phyloP scores from a whole-genome alignment of 2,888 invertebrate genomes.

The Corythucha ciliata region DNA sequence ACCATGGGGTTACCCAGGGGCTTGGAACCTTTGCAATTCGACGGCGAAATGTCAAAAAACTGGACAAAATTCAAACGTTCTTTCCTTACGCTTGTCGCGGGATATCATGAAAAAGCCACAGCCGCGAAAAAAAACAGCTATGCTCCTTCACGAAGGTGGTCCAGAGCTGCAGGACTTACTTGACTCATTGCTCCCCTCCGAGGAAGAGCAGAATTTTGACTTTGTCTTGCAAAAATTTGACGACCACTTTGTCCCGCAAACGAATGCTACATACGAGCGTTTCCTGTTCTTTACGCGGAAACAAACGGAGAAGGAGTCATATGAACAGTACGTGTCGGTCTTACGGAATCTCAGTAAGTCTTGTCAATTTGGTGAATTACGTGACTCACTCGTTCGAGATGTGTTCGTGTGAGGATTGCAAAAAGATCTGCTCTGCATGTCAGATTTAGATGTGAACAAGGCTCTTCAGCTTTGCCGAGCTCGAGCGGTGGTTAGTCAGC shows the following conservation, averaged over 20 bases:
- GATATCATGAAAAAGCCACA: neutral
- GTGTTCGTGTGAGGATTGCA: constrained; percentile 15
- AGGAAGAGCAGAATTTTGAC: neutral
- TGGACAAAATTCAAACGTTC: constrained; percentile 17
- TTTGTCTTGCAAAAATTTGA: constrained; percentile 7
- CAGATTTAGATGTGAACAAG: neutral
- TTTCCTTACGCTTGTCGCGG: constrained; percentile 7
- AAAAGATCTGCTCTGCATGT: neutral
- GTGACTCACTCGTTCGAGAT: constrained; percentile 9
- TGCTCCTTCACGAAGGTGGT: constrained; percentile 9
- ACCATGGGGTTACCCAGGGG: no score
- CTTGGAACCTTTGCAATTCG: neutral
- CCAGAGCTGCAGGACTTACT: neutral
- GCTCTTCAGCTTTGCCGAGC: constrained; percentile 10
- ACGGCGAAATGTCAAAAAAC: constrained; percentile 15
- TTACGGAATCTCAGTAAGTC: constrained; percentile 12
- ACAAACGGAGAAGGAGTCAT: constrained; percentile 8
- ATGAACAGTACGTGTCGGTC: constrained; percentile 3
- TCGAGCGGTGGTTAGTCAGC: neutral
- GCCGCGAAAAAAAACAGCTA: constrained; percentile 10
- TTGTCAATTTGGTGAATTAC: constrained; percentile 15
- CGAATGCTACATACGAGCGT: constrained; percentile 11
- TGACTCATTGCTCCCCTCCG: neutral
- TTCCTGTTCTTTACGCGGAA: constrained; percentile 11
- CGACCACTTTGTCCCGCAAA: neutral